Base-by-base conservation (phyloP, 2,113 vertebrate species). In the Syngnathus floridae region DNA sequence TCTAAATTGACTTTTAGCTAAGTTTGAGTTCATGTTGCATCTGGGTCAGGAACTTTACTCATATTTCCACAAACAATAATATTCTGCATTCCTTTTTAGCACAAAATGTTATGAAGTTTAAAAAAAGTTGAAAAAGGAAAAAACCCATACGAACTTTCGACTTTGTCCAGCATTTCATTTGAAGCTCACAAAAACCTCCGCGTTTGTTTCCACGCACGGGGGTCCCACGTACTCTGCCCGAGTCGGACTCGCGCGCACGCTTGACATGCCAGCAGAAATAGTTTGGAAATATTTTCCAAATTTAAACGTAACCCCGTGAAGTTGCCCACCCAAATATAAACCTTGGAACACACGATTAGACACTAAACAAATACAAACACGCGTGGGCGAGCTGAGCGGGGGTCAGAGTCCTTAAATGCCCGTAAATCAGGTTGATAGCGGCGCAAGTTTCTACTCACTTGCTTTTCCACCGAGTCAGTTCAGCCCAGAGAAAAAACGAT, bases 401-500 rank as follows among this genome's bases (percentile, higher is more conserved):
- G 1, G 7, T 36, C 9, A 17, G 12, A 67, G 26, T 35, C 22
- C 59, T 26, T 19, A 10, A 31, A 37, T 35, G 12, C 16, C 14
- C n/a, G 2, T 17, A 60, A 72, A 36, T 17, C 13, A 36, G 13
- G n/a, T 56, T 56, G 26, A 3, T 17, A 7, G 13, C 4, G 4
- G 19, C 13, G n/a, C 13, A 55, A 63, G 65, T 48, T 61, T 26
- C 2, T 62, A 84, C 86, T 82, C 58, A 88, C 84, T 80, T 85
- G 48, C 1, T 56, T 13, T 14, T 78, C 43, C 59, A 57, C 64
- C 41, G 58, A 75, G 72, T 74, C 67, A 54, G 1, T 71, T 62
- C 79, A 73, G 78, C 65, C 75, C 81, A 72, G 72, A 77, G 76
- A 82, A 57, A 21, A 31, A 14, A 65, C 80, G 73, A 31, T 31